Evolutionary conservation across 1,140 invertebrate species (phyloP), one percentile per base, ranked within the genome.

Genomic region (Drosophila quadrilineata): DNA sequence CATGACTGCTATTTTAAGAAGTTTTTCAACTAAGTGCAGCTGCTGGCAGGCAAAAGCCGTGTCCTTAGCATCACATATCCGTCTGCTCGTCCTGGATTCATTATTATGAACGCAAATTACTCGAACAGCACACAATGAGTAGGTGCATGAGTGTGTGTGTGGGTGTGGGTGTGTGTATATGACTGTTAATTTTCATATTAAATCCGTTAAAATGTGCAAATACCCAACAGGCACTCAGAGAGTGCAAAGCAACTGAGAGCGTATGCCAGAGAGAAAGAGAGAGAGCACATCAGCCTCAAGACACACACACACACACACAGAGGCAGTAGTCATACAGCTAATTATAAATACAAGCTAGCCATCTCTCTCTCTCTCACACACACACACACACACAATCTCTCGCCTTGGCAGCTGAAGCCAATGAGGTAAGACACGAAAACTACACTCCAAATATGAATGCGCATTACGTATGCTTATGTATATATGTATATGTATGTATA

Each of bases 201-300:
- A 85, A 85, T 85, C 74, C 80, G 79, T 85, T 85, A 85, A 85
- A 85, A 85, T 85, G 80, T 75, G 71, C 70, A 85, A 85, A 85
- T 71, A 79, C 74, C 79, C 79, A 74, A 75, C 75, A 85, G 79
- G 79, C 77, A 84, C 70, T 82, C 63, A 26, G 26, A 22, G 31
- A 53, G 59, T 54, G 52, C 64, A 43, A 40, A 48, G 66, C n/a
- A n/a, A n/a, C n/a, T 21, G 48, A 35, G 50, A 21, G 22, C 49
- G 41, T 21, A 49, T 4, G n/a, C 1, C 24, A 17, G 22, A 50
- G 68, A 69, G 31, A 29, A 21, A 6, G 50, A 43, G 22, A 12
- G 29, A 12, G 6, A 57, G 41, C 45, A n/a, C n/a, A 28, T 16
- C 43, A 62, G 38, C 57, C 19, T 60, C 14, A 41, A 50, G 35